phyloP scores from a whole-genome alignment of 2,113 vertebrate species.

The Haemorhous mexicanus region DNA sequence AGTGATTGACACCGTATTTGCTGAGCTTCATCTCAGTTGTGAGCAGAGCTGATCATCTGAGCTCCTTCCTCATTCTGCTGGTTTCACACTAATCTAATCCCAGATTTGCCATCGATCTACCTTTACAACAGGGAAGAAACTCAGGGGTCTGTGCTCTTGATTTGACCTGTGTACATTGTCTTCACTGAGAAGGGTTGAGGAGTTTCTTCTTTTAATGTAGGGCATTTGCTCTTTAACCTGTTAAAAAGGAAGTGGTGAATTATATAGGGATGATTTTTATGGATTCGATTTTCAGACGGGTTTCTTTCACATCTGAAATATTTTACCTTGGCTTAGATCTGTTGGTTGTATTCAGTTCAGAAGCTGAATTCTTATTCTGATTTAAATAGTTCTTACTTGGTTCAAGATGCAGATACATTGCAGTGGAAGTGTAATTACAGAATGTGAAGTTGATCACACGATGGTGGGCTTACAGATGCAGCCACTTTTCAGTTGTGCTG shows the following conservation, averaged over 20 bases:
- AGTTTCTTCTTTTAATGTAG: not conserved
- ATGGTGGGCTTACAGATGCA: not conserved
- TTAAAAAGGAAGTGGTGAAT: not conserved
- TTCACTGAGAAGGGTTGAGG: not conserved
- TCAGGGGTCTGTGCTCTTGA: not conserved
- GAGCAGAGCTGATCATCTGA: not conserved
- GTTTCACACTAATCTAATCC: not conserved
- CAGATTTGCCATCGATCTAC: not conserved
- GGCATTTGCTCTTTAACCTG: not conserved
- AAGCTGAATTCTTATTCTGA: not conserved
- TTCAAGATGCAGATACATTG: not conserved
- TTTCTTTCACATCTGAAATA: not conserved
- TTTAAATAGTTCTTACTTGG: not conserved
- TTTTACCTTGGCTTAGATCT: not conserved
- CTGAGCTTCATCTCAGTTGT: not conserved
- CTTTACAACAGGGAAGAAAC: not conserved
- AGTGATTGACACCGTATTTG: not conserved
- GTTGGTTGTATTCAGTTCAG: not conserved
- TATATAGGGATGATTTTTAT: not conserved
- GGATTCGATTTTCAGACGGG: not conserved
- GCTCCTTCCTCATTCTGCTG: not conserved
- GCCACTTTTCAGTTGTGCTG: not conserved
- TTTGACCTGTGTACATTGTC: not conserved
- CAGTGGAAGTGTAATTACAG: not conserved
- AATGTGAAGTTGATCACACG: not conserved